Base-by-base conservation (phyloP, 2,888 invertebrate species). In the Empis stercorea region DNA sequence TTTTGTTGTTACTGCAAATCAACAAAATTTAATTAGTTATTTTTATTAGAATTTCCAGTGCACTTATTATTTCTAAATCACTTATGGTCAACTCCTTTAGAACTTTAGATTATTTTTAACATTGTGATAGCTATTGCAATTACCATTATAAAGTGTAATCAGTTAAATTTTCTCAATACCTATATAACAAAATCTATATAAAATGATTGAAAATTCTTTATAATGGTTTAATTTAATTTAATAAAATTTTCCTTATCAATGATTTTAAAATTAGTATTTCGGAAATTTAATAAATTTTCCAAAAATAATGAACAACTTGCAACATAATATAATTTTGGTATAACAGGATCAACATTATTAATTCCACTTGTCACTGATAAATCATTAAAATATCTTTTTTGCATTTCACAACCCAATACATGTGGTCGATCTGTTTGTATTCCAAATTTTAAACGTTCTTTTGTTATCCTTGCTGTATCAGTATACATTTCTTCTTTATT, bases 351-450 rank as follows among this genome's bases (percentile, higher is more conserved):
- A 4, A 87, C 70, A 3, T 76, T 72, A 6, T 67, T 61, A 20
- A 81, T 69, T 4, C 75, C 75, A 1, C 80, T 80, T 54, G 80
- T 76, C 15, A 65, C 61, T 0, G 85, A 76, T 42, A 91, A 69
- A 42, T 78, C 75, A 41, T 76, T 68, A 67, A 83, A 84, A 69
- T 91, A 88, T 3, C 63, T 68, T 50, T 76, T 82, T 72, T 80
- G 69, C 23, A 48, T 53, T 32, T 76, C 74, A 0, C 76, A 75
- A 0, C 83, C 84, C 80, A 87, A 79, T 75, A 81, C 78, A 63
- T 91, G 91, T 27, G 85, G 82, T 61, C 87, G 81, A 30, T 80
- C 75, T 51, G 76, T 78, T 2, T 75, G 73, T 60, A 82, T 76
- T 3, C 87, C 87, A 15, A 75, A 66, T 1, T 71, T 67, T 20